Evolutionary conservation across 2,888 invertebrate species (phyloP).

Genomic region (Nowickia ferox): DNA sequence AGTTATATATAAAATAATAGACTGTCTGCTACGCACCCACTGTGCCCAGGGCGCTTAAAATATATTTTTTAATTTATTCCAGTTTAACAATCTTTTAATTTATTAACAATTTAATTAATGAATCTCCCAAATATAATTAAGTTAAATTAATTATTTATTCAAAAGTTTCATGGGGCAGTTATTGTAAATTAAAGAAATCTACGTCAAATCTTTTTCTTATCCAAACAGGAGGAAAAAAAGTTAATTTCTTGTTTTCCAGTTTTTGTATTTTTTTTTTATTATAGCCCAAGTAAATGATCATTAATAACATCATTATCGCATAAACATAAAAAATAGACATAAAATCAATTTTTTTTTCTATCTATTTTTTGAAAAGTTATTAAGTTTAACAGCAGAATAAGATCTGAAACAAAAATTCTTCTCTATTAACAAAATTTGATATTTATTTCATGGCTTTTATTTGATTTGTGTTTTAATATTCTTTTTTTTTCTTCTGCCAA

Average conservation of each 20-base stretch:
- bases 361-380: not conserved
- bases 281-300: slow-evolving; percentile 40
- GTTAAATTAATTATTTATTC: slow-evolving; percentile 64
- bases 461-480: slow-evolving; percentile 1
- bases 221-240: not conserved
- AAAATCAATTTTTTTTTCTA: not conserved
- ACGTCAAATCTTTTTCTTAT: slow-evolving; percentile 14
- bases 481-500: not conserved
- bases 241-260: not conserved
- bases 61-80: slow-evolving; percentile 13
- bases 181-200: slow-evolving; percentile 9
- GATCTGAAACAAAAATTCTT: not conserved
- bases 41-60: too few species aligned
- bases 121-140: slow-evolving; percentile 54
- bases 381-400: not conserved
- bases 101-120: slow-evolving; percentile 51
- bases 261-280: slow-evolving; percentile 41
- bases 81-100: slow-evolving; percentile 26
- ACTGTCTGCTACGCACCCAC: too few species aligned
- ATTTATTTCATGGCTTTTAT: slow-evolving; percentile 40
- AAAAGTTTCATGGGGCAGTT: slow-evolving; percentile 37
- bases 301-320: slow-evolving; percentile 28
- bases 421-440: slow-evolving; percentile 26
- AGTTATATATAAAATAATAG: too few species aligned
- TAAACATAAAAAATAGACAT: not conserved